Conservation (phyloP, 2,888 invertebrate species). For the Sipunculus nudus region DNA sequence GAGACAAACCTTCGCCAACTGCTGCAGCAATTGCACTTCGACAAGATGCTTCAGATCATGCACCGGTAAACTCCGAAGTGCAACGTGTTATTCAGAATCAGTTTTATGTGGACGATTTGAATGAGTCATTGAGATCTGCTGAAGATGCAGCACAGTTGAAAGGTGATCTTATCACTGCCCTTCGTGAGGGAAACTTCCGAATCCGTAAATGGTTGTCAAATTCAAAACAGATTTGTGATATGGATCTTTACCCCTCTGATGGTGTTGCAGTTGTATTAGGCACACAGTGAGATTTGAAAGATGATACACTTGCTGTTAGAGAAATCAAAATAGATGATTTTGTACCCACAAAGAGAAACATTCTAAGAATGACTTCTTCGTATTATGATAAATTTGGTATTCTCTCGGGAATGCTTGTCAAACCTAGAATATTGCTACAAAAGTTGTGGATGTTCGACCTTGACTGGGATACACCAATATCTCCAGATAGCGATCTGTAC, state of each 20-base stretch:
- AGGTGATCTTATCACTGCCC: background rate
- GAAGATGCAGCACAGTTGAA: background rate
- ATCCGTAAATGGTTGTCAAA: constrained; percentile 14
- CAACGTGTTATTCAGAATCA: background rate
- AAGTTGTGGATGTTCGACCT: constrained; percentile 13
- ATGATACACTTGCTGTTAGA: constrained; percentile 8
- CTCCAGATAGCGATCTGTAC: constrained; percentile 11
- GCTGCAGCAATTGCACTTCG: constrained; percentile 8
- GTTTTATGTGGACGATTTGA: background rate
- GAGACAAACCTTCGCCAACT: constrained; percentile 12
- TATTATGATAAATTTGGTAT: constrained; percentile 13
- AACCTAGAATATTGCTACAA: constrained; percentile 8
- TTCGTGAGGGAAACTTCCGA: constrained; percentile 1
- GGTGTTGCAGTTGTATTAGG: constrained; percentile 7
- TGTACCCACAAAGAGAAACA: constrained; percentile 7
- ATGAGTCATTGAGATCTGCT: constrained; percentile 8
- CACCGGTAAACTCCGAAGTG: background rate
- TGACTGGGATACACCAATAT: constrained; percentile 17
- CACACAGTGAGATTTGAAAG: constrained; percentile 4
- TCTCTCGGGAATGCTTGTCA: background rate
- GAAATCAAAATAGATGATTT: background rate
- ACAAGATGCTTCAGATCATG: constrained; percentile 1
- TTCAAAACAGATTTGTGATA: constrained; percentile 1
- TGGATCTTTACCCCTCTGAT: background rate
- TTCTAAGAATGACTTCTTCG: constrained; percentile 7